Evolutionary conservation across 2,797 vertebrate species (phyloP), one percentile per base, ranked within the genome.

Genomic region (Pseudomugil gertrudae): DNA sequence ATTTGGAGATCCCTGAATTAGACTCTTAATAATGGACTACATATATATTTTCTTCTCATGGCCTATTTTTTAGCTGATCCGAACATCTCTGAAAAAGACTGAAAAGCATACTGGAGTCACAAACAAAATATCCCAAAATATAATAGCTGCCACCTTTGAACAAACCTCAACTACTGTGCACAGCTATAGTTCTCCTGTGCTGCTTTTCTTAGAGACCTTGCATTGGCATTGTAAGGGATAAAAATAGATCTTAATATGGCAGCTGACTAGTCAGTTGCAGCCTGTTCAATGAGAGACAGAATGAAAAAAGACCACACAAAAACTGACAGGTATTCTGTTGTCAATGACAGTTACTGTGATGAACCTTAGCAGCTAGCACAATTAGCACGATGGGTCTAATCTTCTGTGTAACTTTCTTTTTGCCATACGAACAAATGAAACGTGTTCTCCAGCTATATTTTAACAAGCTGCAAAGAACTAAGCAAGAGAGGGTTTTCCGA

Each of bases 361-460:
- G 8, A 45, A 21, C 40, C 19, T 45, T n/a, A 45, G 4, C 6
- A 43, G 40, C 38, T 40, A 17, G 15, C 38, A 40, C 15, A 40
- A 4, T 40, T 6, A 17, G 36, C 15, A 40, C 15, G 9, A 35
- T 9, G 9, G 9, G 30, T 32, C 29, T 3, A 29, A 5, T 29
- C 29, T 51, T 23, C 40, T 15, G 2, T 43, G 14, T 11, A 1
- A 32, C 8, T 11, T 27, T 6, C 33, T 0, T 51, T 36, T 38
- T 38, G 52, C 30, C 68, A 56, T 60, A 29, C 57, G 59, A 75
- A 33, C 50, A 66, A 68, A 79, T 80, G 65, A 74, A 70, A 45
- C 19, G 73, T 48, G 38, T 55, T 66, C 47, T 50, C 7, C 5
- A n/a, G 63, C 73, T 83, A 71, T 61, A 78, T 58, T 54, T 29